Base-by-base conservation (phyloP, 2,797 vertebrate genomes). In the Lophotriccus pileatus region DNA sequence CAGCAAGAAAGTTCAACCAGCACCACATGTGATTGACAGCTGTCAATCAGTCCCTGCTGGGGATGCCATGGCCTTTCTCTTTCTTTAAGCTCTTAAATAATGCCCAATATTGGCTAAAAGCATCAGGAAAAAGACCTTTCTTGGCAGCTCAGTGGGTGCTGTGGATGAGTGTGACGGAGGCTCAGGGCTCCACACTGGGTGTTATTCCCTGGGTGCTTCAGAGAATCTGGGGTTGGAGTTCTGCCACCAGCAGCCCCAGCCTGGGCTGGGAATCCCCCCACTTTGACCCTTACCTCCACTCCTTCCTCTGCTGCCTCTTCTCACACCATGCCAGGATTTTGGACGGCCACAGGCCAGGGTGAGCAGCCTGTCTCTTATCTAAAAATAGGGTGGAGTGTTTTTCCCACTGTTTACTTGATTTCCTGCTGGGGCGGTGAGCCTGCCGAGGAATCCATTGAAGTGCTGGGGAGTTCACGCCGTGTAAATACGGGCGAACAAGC, bases 401-500 rank as follows among this genome's bases (percentile, higher is more conserved):
- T 93, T 96, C 92, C 94, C 93, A 82, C 64, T 95, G 87, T 96
- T 97, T 89, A 87, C 84, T 92, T 78, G 89, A 94, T 92, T 96
- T 96, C 94, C 95, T 97, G 94, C 94, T 68, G 80, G 79, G 94
- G 83, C 23, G 1, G 62, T 72, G 74, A 90, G 91, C 91, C 87
- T 85, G 81, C 89, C 18, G 68, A 89, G 94, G 92, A 86, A 66
- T 46, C 76, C 64, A 58, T 75, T 79, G 90, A 91, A 27, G 56
- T 60, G 41, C 72, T 0, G 44, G 93, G 82, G 56, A 96, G 84
- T 76, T 89, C 55, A 69, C 1, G n/a, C 67, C 28, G 0, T 88
- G 53, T 81, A 56, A 94, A 77, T 87, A 70, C 0, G 0, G 32
- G 74, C 58, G 34, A 85, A 87, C 72, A 66, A 64, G 64, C 78